Percentiles rank a stretch among this genome's conserved stretches.
Evolutionary conservation across 2,888 invertebrate species (phyloP).

Genomic region (Nipponacmea schrenckii): DNA sequence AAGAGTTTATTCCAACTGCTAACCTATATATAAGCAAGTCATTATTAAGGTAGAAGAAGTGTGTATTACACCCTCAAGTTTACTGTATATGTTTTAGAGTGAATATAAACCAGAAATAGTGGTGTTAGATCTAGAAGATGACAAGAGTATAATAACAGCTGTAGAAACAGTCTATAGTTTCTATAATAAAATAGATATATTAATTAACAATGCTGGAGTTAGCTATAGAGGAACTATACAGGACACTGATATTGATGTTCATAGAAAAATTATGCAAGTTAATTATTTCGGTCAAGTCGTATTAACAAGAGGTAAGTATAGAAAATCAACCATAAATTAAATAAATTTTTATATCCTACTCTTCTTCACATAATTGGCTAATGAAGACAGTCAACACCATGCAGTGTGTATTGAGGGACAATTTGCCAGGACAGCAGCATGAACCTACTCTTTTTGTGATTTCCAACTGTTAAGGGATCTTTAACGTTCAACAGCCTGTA

Average conservation of each 20-base stretch:
- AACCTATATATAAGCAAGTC: no score
- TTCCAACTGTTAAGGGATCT: no score
- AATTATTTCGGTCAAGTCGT: slow-evolving; percentile 95
- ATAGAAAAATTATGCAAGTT: slow-evolving; percentile 87
- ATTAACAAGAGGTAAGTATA: slow-evolving; percentile 83
- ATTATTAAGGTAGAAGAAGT: no score
- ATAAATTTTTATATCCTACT: slow-evolving; percentile 10
- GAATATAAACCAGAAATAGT: slow-evolving; percentile 42
- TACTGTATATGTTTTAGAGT: background rate
- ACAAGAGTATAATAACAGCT: slow-evolving; percentile 75
- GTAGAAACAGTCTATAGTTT: slow-evolving; percentile 73
- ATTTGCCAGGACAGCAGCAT: no score
- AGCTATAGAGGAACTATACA: slow-evolving; percentile 78
- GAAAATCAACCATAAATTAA: background rate
- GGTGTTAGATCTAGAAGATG: slow-evolving; percentile 80
- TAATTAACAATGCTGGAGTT: slow-evolving; percentile 93
- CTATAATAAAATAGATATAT: slow-evolving; percentile 77
- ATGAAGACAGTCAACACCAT: no score
- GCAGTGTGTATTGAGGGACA: no score
- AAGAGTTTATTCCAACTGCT: no score
- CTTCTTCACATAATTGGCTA: no score
- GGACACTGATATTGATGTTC: slow-evolving; percentile 83
- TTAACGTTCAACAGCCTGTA: no score
- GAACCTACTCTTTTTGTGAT: no score
- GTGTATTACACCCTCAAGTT: no score